phyloP scores from a whole-genome alignment of 1,140 invertebrate genomes.

The Drosophila suzukii region DNA sequence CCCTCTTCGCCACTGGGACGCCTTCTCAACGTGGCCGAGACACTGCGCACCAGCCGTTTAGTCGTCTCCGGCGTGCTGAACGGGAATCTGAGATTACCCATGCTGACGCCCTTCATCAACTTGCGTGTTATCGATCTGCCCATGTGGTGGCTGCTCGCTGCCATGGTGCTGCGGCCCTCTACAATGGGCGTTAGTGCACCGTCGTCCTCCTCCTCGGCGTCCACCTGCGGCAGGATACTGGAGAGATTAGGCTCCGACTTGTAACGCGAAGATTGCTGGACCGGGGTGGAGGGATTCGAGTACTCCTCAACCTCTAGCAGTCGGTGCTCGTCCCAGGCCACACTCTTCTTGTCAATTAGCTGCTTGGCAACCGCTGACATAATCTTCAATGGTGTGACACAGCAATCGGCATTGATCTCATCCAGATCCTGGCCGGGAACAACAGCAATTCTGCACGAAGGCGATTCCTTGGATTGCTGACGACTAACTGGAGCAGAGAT shows the following conservation, averaged over 20 bases:
- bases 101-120: slow-evolving; percentile 83
- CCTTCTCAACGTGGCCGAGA: slow-evolving; percentile 66
- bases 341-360: slow-evolving; percentile 69
- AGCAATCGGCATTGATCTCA: slow-evolving; percentile 57
- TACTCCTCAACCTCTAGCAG: slow-evolving; percentile 76
- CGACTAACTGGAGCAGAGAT: slow-evolving; percentile 74
- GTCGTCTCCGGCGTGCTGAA: slow-evolving; percentile 79
- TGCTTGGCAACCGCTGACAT: slow-evolving; percentile 70
- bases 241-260: slow-evolving; percentile 83
- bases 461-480: slow-evolving; percentile 65
- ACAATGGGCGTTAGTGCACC: slow-evolving; percentile 64
- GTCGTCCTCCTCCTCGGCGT: slow-evolving; percentile 36
- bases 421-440: slow-evolving; percentile 52
- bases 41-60: slow-evolving; percentile 73
- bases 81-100: slow-evolving; percentile 77
- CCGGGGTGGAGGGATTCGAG: slow-evolving; percentile 73
- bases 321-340: slow-evolving; percentile 73
- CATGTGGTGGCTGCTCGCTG: slow-evolving; percentile 37
- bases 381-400: slow-evolving; percentile 70
- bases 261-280: slow-evolving; percentile 74
- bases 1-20: slow-evolving; percentile 64
- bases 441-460: slow-evolving; percentile 2
- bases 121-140: slow-evolving; percentile 74
- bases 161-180: slow-evolving; percentile 44
- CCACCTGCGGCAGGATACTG: slow-evolving; percentile 58